Evolutionary conservation across 2,888 invertebrate species (phyloP), one percentile per base, ranked within the genome.

Genomic region (Ametastegia equiseti): DNA sequence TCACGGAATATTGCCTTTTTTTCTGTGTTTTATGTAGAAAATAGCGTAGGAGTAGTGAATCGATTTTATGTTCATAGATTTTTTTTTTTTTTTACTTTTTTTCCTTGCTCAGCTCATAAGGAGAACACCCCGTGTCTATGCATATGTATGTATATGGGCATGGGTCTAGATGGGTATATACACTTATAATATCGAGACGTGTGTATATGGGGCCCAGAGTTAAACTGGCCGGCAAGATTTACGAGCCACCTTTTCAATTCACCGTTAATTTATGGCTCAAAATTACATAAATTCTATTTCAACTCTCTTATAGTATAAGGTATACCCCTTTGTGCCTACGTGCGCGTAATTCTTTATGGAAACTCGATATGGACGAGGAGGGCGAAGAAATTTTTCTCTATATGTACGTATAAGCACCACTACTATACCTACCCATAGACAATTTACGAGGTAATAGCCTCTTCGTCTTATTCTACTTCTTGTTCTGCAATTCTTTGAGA

Each of bases 281-380:
- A 71, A 71, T 71, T 47, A 71, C 71, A 47, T 71, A 71, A 71
- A 71, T 71, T 71, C 47, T 71, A 71, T 71, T 47, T 47, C 15
- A 71, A 71, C 30, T 60, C 57, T 60, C 13, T 60, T 3, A 9
- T 27, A n/a, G 23, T 57, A 7, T 27, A 23, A 0, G 23, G 1
- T 27, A 0, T 5, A 4, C 60, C 27, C 13, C 30, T 60, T 60
- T 30, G 5, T 15, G 2, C 5, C 11, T 60, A 60, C 30, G 13
- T 30, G 5, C 60, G 15, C 15, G 60, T 60, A 60, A 54, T 54
- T 23, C 23, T 54, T 54, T 11, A 54, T 54, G 23, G 54, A 54
- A 54, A 23, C 54, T 23, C 11, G 23, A 54, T 19, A 9, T 54
- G 23, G 54, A 54, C 23, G 19, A 54, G 13, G n/a, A 23, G 23